Evolutionary conservation across 2,888 invertebrate genomes (phyloP), one percentile per base, ranked within the genome.

Genomic region (Cacoxenus indagator): DNA sequence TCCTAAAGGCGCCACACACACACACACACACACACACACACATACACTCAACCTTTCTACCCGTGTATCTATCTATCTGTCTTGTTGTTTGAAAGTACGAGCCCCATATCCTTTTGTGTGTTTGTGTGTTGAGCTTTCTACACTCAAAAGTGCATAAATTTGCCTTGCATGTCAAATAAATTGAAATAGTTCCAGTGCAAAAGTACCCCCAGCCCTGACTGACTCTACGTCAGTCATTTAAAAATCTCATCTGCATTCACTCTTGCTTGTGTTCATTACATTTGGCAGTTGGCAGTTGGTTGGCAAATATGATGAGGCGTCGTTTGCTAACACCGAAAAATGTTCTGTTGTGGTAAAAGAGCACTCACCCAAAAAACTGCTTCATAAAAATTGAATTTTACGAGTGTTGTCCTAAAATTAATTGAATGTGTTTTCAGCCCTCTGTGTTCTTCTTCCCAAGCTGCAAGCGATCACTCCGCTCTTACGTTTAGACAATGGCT

Each of bases 91-190:
- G n/a, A n/a, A n/a, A n/a, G n/a, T n/a, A n/a, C 45, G n/a, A n/a
- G n/a, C 45, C n/a, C 45, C 45, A 11, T 43, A 43, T 0, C 45
- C 45, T 43, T 19, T 9, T 51, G 51, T 22, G 51, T 51, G 19
- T 22, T 51, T 51, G 22, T 51, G 51, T 19, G 19, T 8, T 6
- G 5, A 1, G 22, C 51, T 22, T 22, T 51, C 9, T 22, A 19
- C 24, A 51, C 51, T 51, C 65, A 65, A 45, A 65, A 67, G 61
- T 67, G 64, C 67, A 67, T 61, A 70, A 70, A 70, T 67, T 70
- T 70, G 67, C 65, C 54, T 62, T 62, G 48, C 64, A 67, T 65
- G 65, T 70, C 70, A 67, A 65, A 62, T 67, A 65, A 70, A 70
- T 64, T 67, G 65, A 70, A 66, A 67, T 67, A 54, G 64, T 62